Evolutionary conservation across 2,113 vertebrate species (phyloP).

Genomic region (Pseudorectes ferrugineus): DNA sequence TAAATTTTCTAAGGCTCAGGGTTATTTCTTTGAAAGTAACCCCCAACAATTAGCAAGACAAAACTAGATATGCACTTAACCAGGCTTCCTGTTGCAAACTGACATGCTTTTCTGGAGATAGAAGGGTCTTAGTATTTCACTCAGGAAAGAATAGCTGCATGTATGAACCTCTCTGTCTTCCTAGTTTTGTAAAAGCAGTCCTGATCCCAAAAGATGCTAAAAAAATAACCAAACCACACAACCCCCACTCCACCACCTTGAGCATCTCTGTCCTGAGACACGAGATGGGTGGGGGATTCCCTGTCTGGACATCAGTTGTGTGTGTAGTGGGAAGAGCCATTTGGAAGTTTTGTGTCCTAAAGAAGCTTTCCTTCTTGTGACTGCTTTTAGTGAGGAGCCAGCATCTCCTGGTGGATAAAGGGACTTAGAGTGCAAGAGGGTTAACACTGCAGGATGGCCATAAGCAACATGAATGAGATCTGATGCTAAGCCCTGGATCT

Average conservation of each 20-base stretch:
- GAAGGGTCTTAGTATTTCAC: not conserved
- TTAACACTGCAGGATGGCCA: not conserved
- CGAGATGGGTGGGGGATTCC: not conserved
- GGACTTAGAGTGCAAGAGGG: not conserved
- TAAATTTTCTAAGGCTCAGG: not conserved
- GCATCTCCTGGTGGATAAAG: not conserved
- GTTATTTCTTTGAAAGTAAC: not conserved
- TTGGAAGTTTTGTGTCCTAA: not conserved
- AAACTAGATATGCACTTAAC: not conserved
- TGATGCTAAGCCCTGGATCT: not conserved
- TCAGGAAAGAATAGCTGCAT: not conserved
- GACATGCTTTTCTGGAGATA: not conserved
- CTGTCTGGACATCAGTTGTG: not conserved
- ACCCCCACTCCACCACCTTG: accelerated
- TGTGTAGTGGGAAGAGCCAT: not conserved
- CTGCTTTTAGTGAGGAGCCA: not conserved
- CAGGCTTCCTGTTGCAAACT: not conserved
- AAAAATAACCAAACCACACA: not conserved
- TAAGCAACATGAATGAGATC: not conserved
- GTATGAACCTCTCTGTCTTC: not conserved
- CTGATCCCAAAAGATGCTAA: not conserved
- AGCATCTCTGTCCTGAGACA: not conserved
- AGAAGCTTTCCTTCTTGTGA: not conserved
- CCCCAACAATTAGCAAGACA: not conserved
- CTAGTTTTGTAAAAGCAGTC: not conserved